Conservation (phyloP, 2,888 invertebrate genomes). For the Poecilobothrus nobilitatus region DNA sequence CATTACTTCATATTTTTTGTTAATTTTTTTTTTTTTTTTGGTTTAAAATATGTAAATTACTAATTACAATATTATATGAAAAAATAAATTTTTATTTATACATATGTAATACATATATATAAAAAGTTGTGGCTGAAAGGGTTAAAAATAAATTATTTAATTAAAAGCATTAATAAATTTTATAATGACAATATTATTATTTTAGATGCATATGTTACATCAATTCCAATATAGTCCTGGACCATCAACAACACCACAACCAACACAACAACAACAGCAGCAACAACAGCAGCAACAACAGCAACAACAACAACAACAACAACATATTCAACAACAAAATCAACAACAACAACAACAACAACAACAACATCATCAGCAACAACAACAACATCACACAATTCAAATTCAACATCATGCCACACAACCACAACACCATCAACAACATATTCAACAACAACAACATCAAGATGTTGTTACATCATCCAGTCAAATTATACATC, state of each 20-base stretch:
- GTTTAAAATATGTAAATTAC: too few species aligned
- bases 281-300: conserved; percentile 26
- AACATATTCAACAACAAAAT: conserved; percentile 30
- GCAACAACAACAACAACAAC: conserved; percentile 23
- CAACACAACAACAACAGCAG: conserved; percentile 26
- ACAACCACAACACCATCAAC: conserved; percentile 33
- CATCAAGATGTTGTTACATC: conserved; percentile 42
- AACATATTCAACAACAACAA: conserved; percentile 35
- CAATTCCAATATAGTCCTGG: conserved; percentile 44
- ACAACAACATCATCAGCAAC: conserved; percentile 41
- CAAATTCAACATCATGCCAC: conserved; percentile 11
- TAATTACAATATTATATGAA: too few species aligned
- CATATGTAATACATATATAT: too few species aligned
- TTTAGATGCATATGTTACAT: conserved; percentile 44
- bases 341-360: conserved; percentile 39
- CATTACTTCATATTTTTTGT: too few species aligned
- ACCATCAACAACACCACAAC: conserved; percentile 33
- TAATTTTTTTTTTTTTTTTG: too few species aligned
- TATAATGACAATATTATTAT: conserved; percentile 13
- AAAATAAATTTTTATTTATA: too few species aligned
- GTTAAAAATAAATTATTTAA: too few species aligned
- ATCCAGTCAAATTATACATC: conserved; percentile 36
- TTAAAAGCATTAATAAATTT: too few species aligned
- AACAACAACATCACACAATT: conserved; percentile 27
- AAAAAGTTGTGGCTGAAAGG: too few species aligned